Evolutionary conservation across 1,140 invertebrate species (phyloP), one percentile per base, ranked within the genome.

Genomic region (Hirudo medicinalis): DNA sequence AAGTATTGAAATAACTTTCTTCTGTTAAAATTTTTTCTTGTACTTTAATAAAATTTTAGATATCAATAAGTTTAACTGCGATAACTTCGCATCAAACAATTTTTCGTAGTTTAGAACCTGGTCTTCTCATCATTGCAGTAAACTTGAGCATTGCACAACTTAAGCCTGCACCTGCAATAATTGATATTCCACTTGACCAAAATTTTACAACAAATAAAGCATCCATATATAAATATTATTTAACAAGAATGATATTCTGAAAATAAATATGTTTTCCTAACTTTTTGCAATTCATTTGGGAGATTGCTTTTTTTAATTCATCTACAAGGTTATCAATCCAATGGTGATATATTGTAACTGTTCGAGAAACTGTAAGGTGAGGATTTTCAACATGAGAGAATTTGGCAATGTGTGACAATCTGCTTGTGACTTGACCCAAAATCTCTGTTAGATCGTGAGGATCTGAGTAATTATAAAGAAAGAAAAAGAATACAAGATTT

Each of bases 61-160:
- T 17, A 49, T 49, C 43, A 49, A 49, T 13, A 49, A 49, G 11
- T 15, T 49, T 17, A 11, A 49, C 43, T 49, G 11, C 11, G 9
- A 49, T 13, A 11, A 49, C 11, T 5, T 49, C 43, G 15, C 15
- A 49, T 49, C 43, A 49, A 49, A 49, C 11, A 49, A 49, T 15
- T 49, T 15, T 15, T 49, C 0, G 43, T 49, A 49, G 15, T 49
- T 49, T 49, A 13, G 13, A 49, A 49, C 43, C 43, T 49, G 22
- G 57, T 25, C 57, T 63, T 63, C 19, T 63, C 57, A 63, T 63
- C 57, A 63, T 63, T 63, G 22, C 22, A 25, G 57, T 63, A 63
- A n/a, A n/a, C 57, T 63, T n/a, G 22, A 13, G 29, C 22, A 63
- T 22, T 22, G 2, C 57, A 11, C 19, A 63, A 63, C 11, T n/a